phyloP scores from a whole-genome alignment of 2,113 vertebrate species.

The Leucoraja erinaceus region DNA sequence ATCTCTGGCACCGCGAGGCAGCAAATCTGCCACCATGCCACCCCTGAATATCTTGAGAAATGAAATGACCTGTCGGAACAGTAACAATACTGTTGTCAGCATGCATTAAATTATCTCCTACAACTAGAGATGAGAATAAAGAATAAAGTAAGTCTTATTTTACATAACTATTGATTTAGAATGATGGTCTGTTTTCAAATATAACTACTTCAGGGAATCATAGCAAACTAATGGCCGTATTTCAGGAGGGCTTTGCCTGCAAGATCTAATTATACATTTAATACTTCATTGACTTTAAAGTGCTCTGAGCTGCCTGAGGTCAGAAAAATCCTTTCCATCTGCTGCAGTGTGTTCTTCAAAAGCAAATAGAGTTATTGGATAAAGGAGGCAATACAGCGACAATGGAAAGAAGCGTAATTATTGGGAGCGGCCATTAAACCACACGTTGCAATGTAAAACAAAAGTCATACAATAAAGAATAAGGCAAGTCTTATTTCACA shows the following conservation, averaged over 20 bases:
- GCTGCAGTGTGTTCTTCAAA: neutral
- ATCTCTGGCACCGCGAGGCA: no score
- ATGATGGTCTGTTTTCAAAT: neutral
- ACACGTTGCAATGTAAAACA: neutral
- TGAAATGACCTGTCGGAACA: neutral
- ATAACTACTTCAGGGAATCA: neutral
- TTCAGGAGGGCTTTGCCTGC: neutral
- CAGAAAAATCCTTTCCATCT: neutral
- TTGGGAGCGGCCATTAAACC: neutral
- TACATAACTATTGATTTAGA: slow-evolving; percentile 9
- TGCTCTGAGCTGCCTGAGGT: neutral
- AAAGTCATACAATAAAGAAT: neutral
- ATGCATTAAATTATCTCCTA: neutral
- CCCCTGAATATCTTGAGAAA: no score
- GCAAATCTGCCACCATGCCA: no score
- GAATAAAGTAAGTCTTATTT: neutral
- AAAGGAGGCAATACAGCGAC: neutral
- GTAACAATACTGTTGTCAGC: neutral
- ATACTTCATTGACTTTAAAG: neutral
- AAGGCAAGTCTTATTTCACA: neutral
- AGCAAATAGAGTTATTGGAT: neutral
- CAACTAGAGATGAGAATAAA: neutral
- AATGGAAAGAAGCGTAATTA: neutral
- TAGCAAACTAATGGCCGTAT: slow-evolving; percentile 10
- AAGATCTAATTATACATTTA: neutral